These are phyloP conservation scores for Characodon lateralis DNA, from an alignment of 2,797 vertebrate genomes.

Conservation along the genomic window DNA sequence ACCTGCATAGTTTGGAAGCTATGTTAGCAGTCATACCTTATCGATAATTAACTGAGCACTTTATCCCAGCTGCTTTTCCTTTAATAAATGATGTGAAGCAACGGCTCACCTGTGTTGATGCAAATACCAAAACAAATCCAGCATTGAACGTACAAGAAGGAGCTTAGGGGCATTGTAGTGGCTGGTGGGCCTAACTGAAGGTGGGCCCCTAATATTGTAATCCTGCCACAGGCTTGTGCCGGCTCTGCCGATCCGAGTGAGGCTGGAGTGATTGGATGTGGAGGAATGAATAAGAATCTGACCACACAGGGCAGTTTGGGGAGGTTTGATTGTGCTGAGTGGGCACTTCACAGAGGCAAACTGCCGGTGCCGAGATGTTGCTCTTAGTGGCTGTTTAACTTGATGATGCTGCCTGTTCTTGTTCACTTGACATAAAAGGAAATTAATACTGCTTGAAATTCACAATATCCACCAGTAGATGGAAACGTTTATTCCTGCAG, in stretches of 20 bases:
- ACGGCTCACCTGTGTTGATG: neutral
- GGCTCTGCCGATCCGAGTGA: neutral
- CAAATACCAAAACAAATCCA: neutral
- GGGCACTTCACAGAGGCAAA: constrained; percentile 34
- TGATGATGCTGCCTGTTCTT: constrained; percentile 57
- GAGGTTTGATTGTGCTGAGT: constrained; percentile 61
- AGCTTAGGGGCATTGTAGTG: neutral
- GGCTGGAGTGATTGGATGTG: constrained; percentile 1
- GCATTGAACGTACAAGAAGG: neutral
- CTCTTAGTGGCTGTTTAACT: constrained; percentile 56
- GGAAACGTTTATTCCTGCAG: constrained; percentile 75
- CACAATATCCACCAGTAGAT: constrained; percentile 77
- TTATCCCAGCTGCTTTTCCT: neutral
- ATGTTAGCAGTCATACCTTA: neutral
- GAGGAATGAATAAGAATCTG: constrained; percentile 38
- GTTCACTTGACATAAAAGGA: constrained; percentile 13
- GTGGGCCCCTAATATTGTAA: neutral
- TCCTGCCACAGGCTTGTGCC: neutral
- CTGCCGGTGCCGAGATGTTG: constrained; percentile 54
- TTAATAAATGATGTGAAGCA: neutral
- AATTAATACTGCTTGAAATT: constrained; percentile 50
- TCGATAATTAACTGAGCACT: neutral
- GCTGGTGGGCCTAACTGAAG: neutral
- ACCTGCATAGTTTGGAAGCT: neutral
- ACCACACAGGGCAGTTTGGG: constrained; percentile 9